phyloP scores from a whole-genome alignment of 2,888 invertebrate species.

The Vandiemenella viatica region DNA sequence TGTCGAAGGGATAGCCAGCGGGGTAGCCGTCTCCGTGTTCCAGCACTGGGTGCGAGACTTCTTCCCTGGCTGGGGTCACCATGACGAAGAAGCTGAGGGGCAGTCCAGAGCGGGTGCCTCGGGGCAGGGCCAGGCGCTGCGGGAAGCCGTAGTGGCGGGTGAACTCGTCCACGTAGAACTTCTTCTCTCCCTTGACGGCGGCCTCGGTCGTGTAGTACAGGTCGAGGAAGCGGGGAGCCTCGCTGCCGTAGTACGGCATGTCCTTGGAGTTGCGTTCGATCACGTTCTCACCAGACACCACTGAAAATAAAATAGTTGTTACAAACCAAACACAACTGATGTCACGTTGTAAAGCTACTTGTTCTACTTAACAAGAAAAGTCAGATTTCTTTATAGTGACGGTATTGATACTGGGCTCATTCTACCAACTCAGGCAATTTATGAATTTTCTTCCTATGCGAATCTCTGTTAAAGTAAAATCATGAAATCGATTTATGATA shows the following conservation, averaged over 20 bases:
- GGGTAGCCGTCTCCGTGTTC: constrained; percentile 31
- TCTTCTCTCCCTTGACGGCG: constrained; percentile 36
- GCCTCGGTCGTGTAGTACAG: constrained; percentile 45
- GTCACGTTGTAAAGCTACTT: too few species aligned
- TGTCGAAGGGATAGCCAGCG: constrained; percentile 61
- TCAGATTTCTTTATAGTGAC: too few species aligned
- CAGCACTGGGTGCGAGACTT: not conserved
- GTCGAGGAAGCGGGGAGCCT: constrained; percentile 46
- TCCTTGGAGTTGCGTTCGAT: constrained; percentile 53
- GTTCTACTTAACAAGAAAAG: too few species aligned
- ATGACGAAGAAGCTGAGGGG: constrained; percentile 47
- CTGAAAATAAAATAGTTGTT: constrained; percentile 15
- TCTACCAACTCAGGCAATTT: too few species aligned
- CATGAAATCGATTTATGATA: too few species aligned
- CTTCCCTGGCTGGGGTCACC: constrained; percentile 31
- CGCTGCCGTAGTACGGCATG: constrained; percentile 43
- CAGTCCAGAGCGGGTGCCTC: constrained; percentile 49
- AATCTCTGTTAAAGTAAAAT: too few species aligned
- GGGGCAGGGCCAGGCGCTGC: constrained; percentile 52
- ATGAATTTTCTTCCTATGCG: too few species aligned
- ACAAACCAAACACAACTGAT: too few species aligned
- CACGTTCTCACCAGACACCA: constrained; percentile 47
- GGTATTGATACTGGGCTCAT: too few species aligned
- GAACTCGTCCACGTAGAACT: constrained; percentile 28
- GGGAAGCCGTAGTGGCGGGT: constrained; percentile 47